phyloP scores from a whole-genome alignment of 2,888 invertebrate species.

The Tiliacea aurago region DNA sequence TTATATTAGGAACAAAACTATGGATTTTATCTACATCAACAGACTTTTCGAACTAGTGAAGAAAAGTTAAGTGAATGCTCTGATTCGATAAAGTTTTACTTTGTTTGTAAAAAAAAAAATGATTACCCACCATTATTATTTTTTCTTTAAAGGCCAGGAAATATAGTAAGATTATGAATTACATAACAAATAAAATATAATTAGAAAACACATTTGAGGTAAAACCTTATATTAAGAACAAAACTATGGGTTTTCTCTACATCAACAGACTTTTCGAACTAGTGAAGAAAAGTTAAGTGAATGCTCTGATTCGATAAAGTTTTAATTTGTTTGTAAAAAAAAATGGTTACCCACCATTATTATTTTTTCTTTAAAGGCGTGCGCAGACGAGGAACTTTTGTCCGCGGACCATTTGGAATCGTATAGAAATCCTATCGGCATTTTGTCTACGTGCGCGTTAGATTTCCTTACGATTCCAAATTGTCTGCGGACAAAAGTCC shows the following conservation, averaged over 20 bases:
- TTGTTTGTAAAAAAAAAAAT: too few species aligned
- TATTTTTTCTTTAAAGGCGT: too few species aligned
- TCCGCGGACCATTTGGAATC: too few species aligned
- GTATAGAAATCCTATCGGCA: too few species aligned
- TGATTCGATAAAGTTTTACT: background rate
- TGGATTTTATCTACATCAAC: background rate
- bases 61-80: background rate
- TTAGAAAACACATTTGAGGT: background rate
- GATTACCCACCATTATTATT: too few species aligned
- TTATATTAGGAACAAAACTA: background rate
- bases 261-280: background rate
- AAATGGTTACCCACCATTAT: too few species aligned
- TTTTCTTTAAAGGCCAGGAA: too few species aligned
- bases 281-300: background rate
- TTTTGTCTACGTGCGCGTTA: too few species aligned
- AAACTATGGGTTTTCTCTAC: background rate
- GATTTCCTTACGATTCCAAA: too few species aligned
- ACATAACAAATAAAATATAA: background rate
- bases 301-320: background rate
- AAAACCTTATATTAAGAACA: background rate
- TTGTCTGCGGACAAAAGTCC: too few species aligned
- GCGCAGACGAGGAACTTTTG: too few species aligned
- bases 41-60: background rate
- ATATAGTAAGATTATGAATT: slow-evolving; percentile 1
- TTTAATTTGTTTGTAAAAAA: too few species aligned